Percentiles rank a stretch among this genome's conserved stretches.
phyloP scores from a whole-genome alignment of 2,797 vertebrate species.

The Phaenicophaeus curvirostris region DNA sequence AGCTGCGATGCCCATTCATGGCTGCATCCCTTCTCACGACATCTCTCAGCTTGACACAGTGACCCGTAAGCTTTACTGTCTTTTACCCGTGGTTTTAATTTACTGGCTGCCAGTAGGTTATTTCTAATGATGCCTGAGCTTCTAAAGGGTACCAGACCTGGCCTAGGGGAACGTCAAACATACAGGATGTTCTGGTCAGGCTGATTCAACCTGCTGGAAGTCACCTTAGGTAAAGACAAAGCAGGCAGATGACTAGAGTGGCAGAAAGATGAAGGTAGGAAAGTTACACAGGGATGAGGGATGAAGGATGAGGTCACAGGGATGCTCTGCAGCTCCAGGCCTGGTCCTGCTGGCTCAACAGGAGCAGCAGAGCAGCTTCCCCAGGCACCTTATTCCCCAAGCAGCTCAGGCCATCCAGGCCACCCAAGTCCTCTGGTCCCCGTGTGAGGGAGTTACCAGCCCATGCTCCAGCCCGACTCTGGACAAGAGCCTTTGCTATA shows the following conservation, averaged over 20 bases:
- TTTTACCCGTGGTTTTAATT: not conserved
- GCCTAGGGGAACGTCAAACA: not conserved
- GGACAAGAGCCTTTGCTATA: not conserved
- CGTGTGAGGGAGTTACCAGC: not conserved
- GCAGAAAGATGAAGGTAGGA: not conserved
- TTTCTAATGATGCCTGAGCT: not conserved
- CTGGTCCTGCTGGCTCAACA: not conserved
- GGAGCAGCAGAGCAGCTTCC: not conserved
- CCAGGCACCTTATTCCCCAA: not conserved
- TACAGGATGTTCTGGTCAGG: not conserved
- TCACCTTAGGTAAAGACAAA: not conserved
- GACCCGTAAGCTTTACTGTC: not conserved
- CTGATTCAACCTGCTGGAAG: not conserved
- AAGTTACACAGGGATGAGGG: not conserved
- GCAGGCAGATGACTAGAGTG: not conserved
- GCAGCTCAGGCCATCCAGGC: not conserved
- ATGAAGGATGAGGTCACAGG: not conserved
- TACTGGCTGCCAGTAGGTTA: not conserved
- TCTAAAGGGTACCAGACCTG: not conserved
- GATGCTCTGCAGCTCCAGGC: not conserved
- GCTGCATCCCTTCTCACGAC: not conserved
- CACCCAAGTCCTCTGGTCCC: not conserved
- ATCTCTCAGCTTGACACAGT: not conserved
- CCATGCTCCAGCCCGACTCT: not conserved
- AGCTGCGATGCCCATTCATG: not conserved